A percentile compares a stretch with the other conserved stretches of the same genome.
These are phyloP conservation scores for Papilio aristodemus DNA, from an alignment of 1,140 invertebrate genomes.

Conservation along the genomic window DNA sequence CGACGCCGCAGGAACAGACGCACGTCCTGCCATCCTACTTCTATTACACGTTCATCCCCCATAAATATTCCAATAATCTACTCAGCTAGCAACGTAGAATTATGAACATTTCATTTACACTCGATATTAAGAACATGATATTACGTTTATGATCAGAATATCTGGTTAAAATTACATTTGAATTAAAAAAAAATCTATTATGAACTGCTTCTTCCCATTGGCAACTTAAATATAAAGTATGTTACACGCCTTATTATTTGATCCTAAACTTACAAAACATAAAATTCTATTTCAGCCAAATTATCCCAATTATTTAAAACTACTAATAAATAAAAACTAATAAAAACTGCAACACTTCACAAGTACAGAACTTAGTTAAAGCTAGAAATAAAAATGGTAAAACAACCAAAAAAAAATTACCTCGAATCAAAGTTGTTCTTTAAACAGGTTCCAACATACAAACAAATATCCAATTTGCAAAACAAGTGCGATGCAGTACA, in stretches of 20 bases:
- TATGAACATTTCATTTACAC: no score
- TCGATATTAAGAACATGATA: no score
- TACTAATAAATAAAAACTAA: neutral
- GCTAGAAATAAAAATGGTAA: neutral
- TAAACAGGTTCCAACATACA: neutral
- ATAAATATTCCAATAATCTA: no score
- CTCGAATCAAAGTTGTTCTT: neutral
- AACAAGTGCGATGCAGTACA: neutral
- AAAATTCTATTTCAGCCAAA: neutral
- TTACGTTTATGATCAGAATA: no score
- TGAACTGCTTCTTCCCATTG: no score
- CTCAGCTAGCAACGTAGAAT: no score
- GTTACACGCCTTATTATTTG: neutral
- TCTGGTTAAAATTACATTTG: no score
- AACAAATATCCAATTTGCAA: neutral
- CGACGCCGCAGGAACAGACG: constrained; percentile 84
- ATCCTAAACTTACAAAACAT: neutral
- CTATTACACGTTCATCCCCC: constrained; percentile 10
- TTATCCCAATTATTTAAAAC: neutral
- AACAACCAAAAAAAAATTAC: neutral
- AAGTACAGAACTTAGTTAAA: neutral
- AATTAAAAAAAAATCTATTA: no score
- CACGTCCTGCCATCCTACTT: constrained; percentile 75
- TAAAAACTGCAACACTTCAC: neutral
- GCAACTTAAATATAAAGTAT: neutral